Evolutionary conservation across 1,140 invertebrate genomes (phyloP), one percentile per base, ranked within the genome.

Genomic region (Neomicropteryx cornuta): DNA sequence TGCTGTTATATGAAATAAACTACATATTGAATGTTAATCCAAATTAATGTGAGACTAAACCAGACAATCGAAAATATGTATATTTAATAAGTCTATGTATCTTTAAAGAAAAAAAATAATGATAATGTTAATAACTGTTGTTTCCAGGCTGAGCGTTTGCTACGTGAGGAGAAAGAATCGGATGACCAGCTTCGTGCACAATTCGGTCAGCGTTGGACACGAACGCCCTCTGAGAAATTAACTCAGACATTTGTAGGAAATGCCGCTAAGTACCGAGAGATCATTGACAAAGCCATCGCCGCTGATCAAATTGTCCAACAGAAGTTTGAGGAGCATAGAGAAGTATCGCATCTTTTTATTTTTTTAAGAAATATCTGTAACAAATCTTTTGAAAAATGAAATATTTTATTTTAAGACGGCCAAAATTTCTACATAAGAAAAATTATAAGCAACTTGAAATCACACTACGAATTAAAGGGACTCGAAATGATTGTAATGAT

Each of bases 141-240:
- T 29, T 30, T 10, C 17, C 47, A 83, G 79, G 76, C 84, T 29
- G 83, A 92, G 43, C 73, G 86, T 46, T 74, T 95, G 73, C 62
- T 99, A 31, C 79, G 81, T 50, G 92, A 97, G 59, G 96, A 99
- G 66, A 79, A 84, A 45, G 75, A 83, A 40, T 88, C 90, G 1
- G 96, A 99, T 58, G 77, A 83, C 50, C 81, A 90, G 52, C 67
- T 98, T 32, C 71, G 85, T 45, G 62, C 72, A 32, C 94, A 98
- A 67, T 97, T 98, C 56, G 90, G 88, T 53, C 80, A 83, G 50
- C 72, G 78, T 44, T 99, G 96, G 96, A 83, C 77, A 0, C 75
- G 96, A 51, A 91, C 88, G 20, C 70, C 86, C 0, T 97, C 93
- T 2, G 75, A 73, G 13, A 81, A 84, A 58, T 72, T 99, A 19